These are phyloP conservation scores for Antheraea assamensis DNA, from an alignment of 2,888 invertebrate species.

Conservation along the genomic window DNA sequence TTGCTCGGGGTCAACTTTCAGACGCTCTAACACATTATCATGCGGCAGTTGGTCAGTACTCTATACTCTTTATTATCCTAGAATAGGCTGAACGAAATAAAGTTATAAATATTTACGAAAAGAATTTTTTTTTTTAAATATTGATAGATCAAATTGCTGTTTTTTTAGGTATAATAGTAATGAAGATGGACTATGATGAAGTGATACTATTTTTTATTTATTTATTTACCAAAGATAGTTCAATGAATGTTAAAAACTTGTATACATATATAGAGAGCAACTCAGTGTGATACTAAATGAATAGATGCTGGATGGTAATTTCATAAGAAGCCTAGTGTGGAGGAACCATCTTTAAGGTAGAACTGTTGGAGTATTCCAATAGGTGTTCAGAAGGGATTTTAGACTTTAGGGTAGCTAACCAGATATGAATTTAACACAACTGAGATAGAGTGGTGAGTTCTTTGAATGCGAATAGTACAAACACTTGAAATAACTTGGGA, in stretches of 20 bases:
- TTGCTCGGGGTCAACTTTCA: constrained; percentile 95
- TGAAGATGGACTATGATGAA: background rate
- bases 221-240: background rate
- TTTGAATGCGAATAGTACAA: too few relatives aligned
- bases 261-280: too few relatives aligned
- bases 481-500: background rate
- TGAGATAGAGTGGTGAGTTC: too few relatives aligned
- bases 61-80: background rate
- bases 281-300: background rate
- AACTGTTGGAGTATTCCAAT: background rate
- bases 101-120: background rate
- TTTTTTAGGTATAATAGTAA: constrained; percentile 8
- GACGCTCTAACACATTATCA: constrained; percentile 99
- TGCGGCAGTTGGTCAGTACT: constrained; percentile 94
- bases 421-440: too few relatives aligned
- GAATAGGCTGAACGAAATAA: background rate
- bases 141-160: background rate
- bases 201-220: background rate
- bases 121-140: background rate
- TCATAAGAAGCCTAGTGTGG: background rate
- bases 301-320: background rate
- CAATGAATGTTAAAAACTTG: too few relatives aligned
- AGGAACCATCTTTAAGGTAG: background rate
- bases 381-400: background rate
- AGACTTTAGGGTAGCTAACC: too few relatives aligned